These are phyloP conservation scores for Electrophaes corylata DNA, from an alignment of 2,888 invertebrate species.

Conservation along the genomic window DNA sequence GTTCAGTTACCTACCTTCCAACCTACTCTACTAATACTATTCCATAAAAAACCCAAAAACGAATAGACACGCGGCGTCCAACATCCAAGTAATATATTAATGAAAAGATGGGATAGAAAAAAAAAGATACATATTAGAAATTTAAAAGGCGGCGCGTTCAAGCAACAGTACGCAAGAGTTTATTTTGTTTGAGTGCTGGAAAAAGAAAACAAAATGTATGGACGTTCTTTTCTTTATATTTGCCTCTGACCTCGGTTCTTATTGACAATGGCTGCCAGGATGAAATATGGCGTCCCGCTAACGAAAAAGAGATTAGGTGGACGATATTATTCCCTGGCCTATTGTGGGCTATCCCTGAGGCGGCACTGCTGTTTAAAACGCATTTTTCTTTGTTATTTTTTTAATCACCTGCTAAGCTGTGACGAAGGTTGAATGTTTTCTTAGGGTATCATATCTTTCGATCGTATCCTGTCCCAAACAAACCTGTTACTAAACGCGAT, in stretches of 20 bases:
- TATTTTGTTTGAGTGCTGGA: conserved; percentile 78
- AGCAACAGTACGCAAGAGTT: conserved; percentile 71
- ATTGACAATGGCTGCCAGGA: conserved; percentile 83
- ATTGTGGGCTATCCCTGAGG: conserved; percentile 57
- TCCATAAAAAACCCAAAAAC: conserved; percentile 53
- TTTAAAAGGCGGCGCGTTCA: conserved; percentile 79
- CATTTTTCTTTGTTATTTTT: conserved; percentile 62
- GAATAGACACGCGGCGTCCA: conserved; percentile 72
- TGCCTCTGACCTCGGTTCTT: conserved; percentile 80
- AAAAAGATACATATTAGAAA: conserved; percentile 58
- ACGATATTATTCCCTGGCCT: conserved; percentile 69
- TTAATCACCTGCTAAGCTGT: conserved; percentile 66
- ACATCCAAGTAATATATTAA: conserved; percentile 82
- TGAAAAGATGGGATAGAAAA: conserved; percentile 77
- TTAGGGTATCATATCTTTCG: conserved; percentile 48
- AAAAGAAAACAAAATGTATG: conserved; percentile 77
- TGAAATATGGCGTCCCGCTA: conserved; percentile 81
- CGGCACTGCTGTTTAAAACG: conserved; percentile 63
- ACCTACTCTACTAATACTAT: conserved; percentile 41
- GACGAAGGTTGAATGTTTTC: conserved; percentile 70
- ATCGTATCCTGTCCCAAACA: conserved; percentile 27
- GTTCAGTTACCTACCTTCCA: conserved; percentile 57
- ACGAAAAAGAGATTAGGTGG: conserved; percentile 80
- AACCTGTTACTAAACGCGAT: conserved; percentile 20
- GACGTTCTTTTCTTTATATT: conserved; percentile 76